These are phyloP conservation scores for Julus scandinavius DNA, from an alignment of 2,888 invertebrate species.

Conservation along the genomic window DNA sequence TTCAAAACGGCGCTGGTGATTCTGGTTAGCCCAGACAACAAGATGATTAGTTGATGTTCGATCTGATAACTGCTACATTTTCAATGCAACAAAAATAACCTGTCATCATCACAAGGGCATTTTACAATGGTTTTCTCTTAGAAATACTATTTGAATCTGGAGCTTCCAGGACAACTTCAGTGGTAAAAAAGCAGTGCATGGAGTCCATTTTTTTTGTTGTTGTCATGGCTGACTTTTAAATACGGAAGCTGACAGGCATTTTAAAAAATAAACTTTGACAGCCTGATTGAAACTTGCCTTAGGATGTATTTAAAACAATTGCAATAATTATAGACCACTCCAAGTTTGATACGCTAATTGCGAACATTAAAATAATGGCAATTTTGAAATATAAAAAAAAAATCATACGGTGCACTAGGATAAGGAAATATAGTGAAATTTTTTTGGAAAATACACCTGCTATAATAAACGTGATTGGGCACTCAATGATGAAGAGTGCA, in stretches of 20 bases:
- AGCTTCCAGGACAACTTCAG: background rate
- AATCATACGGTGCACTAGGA: too few relatives aligned
- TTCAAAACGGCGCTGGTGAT: background rate
- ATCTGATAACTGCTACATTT: background rate
- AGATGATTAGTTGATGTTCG: conserved; percentile 27
- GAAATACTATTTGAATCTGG: too few relatives aligned
- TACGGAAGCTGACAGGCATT: conserved; percentile 27
- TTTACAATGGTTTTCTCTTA: background rate
- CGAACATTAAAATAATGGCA: background rate
- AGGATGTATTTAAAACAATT: conserved; percentile 26
- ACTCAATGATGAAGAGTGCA: too few relatives aligned
- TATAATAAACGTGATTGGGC: too few relatives aligned
- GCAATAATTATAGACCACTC: background rate
- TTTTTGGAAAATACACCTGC: too few relatives aligned
- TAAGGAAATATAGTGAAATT: too few relatives aligned
- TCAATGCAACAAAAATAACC: background rate
- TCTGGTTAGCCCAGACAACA: conserved; percentile 4
- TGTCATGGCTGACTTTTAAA: background rate
- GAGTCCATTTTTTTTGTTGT: background rate
- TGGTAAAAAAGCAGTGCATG: conserved; percentile 11
- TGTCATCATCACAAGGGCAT: conserved; percentile 1
- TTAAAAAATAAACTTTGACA: conserved; percentile 20
- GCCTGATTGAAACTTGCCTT: background rate
- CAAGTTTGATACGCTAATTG: background rate
- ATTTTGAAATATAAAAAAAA: background rate